Percentiles rank a stretch among this genome's conserved stretches.
These are phyloP conservation scores for Pocillopora verrucosa DNA, from an alignment of 64 coral and sea anemone genomes.

Conservation along the genomic window DNA sequence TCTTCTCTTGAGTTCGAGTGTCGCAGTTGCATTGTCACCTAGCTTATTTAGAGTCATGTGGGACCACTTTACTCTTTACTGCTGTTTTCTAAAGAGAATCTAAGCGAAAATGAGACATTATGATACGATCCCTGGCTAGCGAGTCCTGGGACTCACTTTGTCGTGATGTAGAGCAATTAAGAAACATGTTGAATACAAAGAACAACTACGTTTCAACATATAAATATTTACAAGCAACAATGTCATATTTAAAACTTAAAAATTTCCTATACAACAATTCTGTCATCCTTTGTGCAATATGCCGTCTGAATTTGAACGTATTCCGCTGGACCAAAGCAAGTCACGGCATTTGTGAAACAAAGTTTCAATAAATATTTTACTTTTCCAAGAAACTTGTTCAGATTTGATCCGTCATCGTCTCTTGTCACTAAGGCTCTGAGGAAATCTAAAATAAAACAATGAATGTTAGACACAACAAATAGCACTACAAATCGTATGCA, in stretches of 20 bases:
- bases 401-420: constrained; percentile 35
- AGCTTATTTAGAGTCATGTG: not conserved
- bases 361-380: constrained; percentile 54
- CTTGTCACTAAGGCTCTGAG: constrained; percentile 13
- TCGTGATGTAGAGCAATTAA: not conserved
- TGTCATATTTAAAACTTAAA: not conserved
- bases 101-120: not conserved
- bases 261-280: constrained; percentile 45
- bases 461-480: not conserved
- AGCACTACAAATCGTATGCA: too few relatives aligned
- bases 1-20: too few relatives aligned
- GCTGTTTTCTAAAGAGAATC: not conserved
- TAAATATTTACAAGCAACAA: constrained; percentile 37
- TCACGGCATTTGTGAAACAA: constrained; percentile 28
- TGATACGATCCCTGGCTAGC: not conserved
- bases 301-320: not conserved
- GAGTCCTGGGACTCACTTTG: not conserved
- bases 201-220: constrained; percentile 3
- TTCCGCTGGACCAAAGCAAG: not conserved
- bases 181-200: not conserved
- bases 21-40: too few relatives aligned
- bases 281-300: not conserved
- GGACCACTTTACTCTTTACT: not conserved
- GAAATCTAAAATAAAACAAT: not conserved
- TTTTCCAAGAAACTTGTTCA: constrained; percentile 43